A percentile compares a stretch with the other conserved stretches of the same genome.
Evolutionary conservation across 2,113 vertebrate genomes (phyloP).

Genomic region (Aptenodytes patagonicus): DNA sequence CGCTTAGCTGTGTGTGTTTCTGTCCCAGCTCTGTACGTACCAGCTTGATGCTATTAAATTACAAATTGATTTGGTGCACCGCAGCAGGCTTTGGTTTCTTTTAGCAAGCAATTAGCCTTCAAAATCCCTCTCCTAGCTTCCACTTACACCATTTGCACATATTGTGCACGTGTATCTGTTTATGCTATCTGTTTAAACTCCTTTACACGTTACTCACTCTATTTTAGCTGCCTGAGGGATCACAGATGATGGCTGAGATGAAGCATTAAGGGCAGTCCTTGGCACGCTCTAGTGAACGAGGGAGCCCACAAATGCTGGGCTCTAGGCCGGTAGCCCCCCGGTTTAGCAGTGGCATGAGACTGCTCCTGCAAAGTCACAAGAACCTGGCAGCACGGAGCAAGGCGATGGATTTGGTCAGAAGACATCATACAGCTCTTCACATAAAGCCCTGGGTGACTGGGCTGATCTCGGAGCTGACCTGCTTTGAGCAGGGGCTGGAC

Average conservation of each 20-base stretch:
- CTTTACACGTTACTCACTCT: neutral
- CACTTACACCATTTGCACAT: neutral
- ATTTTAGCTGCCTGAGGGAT: neutral
- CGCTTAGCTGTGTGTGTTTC: too few species aligned
- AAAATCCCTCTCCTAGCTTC: neutral
- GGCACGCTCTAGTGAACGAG: neutral
- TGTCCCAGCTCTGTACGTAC: neutral
- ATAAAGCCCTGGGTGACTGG: neutral
- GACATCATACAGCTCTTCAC: neutral
- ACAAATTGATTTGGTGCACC: neutral
- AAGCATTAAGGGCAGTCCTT: neutral
- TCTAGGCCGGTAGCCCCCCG: too few species aligned
- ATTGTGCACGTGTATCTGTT: neutral
- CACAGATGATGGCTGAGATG: neutral
- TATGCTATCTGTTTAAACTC: neutral
- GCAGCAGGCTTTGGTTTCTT: neutral
- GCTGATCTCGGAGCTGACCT: neutral
- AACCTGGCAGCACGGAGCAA: neutral
- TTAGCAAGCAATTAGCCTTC: neutral
- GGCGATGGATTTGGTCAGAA: neutral
- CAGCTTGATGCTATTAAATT: neutral
- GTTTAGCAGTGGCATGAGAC: fast-evolving
- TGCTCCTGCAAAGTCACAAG: neutral
- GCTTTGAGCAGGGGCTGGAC: neutral
- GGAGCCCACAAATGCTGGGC: too few species aligned